Evolutionary conservation across 2,797 vertebrate genomes (phyloP).

Genomic region (Pseudochaenichthys georgianus): DNA sequence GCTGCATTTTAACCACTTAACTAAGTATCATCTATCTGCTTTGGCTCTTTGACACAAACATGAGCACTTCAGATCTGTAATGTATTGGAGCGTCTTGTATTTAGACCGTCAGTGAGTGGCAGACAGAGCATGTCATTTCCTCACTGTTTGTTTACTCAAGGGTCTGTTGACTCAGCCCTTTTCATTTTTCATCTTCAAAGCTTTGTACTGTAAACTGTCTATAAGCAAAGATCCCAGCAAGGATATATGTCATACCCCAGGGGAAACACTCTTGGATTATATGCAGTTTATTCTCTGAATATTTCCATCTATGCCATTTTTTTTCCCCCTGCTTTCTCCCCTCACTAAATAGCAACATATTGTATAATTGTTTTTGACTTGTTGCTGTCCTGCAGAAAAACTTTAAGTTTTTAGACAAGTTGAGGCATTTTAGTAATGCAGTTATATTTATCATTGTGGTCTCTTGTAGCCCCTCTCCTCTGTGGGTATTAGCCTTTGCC

Average conservation of each 20-base stretch:
- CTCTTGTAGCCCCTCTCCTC: conserved; percentile 39
- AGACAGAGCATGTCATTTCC: conserved; percentile 26
- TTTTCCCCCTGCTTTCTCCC: not conserved
- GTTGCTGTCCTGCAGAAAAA: conserved; percentile 7
- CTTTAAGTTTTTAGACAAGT: conserved; percentile 15
- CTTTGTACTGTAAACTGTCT: conserved; percentile 9
- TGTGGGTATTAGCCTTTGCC: conserved; percentile 61
- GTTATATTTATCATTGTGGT: conserved; percentile 21
- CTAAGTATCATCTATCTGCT: not conserved
- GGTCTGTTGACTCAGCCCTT: conserved; percentile 16
- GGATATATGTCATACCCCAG: conserved; percentile 1
- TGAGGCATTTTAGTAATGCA: conserved; percentile 16
- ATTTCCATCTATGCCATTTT: not conserved
- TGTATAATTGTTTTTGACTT: conserved; percentile 13
- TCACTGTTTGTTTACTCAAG: conserved; percentile 27
- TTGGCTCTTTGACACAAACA: not conserved
- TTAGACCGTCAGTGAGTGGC: conserved; percentile 5
- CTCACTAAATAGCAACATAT: not conserved
- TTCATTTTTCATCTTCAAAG: conserved; percentile 26
- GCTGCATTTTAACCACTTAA: not conserved
- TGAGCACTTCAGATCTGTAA: not conserved
- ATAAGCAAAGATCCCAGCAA: conserved; percentile 8
- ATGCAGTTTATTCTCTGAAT: conserved; percentile 1
- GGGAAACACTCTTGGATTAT: not conserved
- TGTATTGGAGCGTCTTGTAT: not conserved